Conservation (phyloP, 2,113 vertebrate species). For the Xiphophorus maculatus region DNA sequence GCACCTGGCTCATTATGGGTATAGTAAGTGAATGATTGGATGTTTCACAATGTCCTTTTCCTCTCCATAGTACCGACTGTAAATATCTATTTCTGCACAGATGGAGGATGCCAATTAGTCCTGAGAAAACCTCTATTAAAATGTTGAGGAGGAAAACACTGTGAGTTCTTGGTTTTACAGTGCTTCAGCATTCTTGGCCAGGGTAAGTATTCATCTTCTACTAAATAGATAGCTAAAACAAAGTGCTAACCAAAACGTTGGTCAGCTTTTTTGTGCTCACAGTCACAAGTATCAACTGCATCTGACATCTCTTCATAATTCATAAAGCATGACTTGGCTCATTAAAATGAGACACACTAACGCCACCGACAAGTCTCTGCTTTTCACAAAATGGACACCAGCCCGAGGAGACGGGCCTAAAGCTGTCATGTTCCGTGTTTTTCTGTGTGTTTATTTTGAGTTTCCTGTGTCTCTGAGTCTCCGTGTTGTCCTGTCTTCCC, state of each 20-base stretch:
- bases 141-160: background rate
- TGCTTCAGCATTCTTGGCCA: background rate
- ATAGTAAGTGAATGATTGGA: background rate
- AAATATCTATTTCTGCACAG: too few relatives aligned
- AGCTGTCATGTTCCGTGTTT: too few relatives aligned
- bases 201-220: background rate
- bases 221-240: background rate
- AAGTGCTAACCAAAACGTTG: background rate
- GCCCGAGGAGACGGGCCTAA: conserved; percentile 58
- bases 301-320: conserved; percentile 44
- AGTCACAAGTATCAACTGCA: conserved; percentile 8
- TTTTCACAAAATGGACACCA: conserved; percentile 28
- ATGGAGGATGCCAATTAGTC: too few relatives aligned
- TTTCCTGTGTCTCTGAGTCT: too few relatives aligned
- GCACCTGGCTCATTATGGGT: background rate
- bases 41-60: background rate
- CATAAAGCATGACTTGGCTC: conserved; percentile 22
- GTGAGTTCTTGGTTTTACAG: too few relatives aligned
- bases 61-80: too few relatives aligned
- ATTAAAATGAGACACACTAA: conserved; percentile 10
- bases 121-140: too few relatives aligned
- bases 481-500: too few relatives aligned
- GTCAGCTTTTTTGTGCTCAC: background rate
- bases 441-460: too few relatives aligned
- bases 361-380: conserved; percentile 3